Evolutionary conservation across 2,113 vertebrate species (phyloP).

Genomic region (Corythoichthys intestinalis): DNA sequence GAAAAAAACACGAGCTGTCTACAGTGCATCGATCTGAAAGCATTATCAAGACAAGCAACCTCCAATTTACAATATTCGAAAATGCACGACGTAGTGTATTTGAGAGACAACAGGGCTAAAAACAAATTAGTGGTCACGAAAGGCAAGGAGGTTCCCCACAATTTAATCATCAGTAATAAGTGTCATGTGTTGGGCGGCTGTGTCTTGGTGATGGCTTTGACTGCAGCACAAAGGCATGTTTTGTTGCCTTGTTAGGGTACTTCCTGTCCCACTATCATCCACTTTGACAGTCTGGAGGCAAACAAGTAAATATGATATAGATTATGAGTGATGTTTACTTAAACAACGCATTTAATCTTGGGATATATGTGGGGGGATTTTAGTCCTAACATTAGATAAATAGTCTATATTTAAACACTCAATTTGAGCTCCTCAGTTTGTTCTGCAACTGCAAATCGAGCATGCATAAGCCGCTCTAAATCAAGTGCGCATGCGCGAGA

Average conservation of each 20-base stretch:
- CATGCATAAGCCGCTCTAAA: background rate
- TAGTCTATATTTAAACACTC: constrained; percentile 6
- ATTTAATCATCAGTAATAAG: constrained; percentile 66
- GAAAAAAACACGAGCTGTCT: too few relatives aligned
- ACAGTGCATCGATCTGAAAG: too few relatives aligned
- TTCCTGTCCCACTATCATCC: constrained; percentile 24
- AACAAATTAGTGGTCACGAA: background rate
- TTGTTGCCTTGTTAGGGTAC: constrained; percentile 53
- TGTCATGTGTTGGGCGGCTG: constrained; percentile 61
- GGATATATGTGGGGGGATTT: background rate
- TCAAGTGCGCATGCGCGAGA: constrained; percentile 55
- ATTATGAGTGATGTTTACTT: background rate
- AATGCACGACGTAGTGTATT: background rate
- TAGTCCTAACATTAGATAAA: background rate
- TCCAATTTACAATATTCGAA: background rate
- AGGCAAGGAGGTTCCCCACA: constrained; percentile 24
- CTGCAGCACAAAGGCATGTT: constrained; percentile 51
- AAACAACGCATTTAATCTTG: background rate
- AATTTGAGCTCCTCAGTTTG: constrained; percentile 25
- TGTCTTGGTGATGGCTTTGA: constrained; percentile 48
- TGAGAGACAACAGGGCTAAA: background rate
- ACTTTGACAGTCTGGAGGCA: constrained; percentile 32
- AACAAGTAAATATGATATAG: constrained; percentile 28
- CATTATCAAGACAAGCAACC: too few relatives aligned
- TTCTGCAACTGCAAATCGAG: background rate